Evolutionary conservation across 2,888 invertebrate species (phyloP).

Genomic region (Lochmaea capreae): DNA sequence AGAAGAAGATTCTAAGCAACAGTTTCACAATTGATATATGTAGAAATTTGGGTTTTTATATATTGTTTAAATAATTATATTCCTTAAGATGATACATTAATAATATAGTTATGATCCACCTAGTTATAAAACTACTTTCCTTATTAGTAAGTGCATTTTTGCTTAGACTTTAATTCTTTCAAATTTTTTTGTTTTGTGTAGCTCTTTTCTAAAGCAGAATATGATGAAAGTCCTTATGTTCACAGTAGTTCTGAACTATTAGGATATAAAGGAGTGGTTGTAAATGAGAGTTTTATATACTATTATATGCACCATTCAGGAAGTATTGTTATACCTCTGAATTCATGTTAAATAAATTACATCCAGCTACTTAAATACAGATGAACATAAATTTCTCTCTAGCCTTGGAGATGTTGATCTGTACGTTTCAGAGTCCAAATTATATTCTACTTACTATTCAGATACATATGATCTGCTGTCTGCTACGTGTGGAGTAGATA

Average conservation of each 20-base stretch:
- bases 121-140: slow-evolving; percentile 19
- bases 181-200: too few relatives aligned
- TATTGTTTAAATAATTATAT: background rate
- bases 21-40: too few relatives aligned
- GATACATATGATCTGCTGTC: slow-evolving; percentile 48
- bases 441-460: too few relatives aligned
- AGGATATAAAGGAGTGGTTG: too few relatives aligned
- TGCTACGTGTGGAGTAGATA: slow-evolving; percentile 49
- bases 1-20: too few relatives aligned
- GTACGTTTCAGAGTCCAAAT: slow-evolving; percentile 47
- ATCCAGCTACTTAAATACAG: background rate
- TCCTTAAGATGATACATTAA: background rate
- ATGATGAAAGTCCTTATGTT: too few relatives aligned
- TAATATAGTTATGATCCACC: slow-evolving; percentile 22
- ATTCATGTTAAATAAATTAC: slow-evolving; percentile 8
- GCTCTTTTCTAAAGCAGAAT: too few relatives aligned
- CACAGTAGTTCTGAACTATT: too few relatives aligned
- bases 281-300: too few relatives aligned
- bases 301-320: too few relatives aligned
- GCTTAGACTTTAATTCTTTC: too few relatives aligned
- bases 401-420: slow-evolving; percentile 50
- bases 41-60: background rate
- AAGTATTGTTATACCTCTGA: slow-evolving; percentile 23
- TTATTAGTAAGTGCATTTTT: slow-evolving; percentile 14
- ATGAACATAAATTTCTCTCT: background rate